Evolutionary conservation across 2,113 vertebrate genomes (phyloP), one percentile per base, ranked within the genome.

Genomic region (Colistium nudipinnis): DNA sequence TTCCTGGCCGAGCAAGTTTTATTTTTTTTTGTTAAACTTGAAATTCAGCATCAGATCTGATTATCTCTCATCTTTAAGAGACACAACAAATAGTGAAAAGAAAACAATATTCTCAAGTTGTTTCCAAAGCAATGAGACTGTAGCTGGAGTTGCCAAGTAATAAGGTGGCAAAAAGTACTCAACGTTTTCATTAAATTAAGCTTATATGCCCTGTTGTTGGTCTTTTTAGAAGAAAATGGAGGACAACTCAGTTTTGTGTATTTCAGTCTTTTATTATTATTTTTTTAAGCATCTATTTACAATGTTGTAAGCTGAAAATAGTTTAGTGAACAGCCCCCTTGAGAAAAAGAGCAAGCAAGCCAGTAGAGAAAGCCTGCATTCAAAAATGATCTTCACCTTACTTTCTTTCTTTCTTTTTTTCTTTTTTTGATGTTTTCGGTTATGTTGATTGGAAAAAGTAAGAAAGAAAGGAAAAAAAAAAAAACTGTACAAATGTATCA

Each of bases 241-340:
- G 5, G 2, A 11, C 5, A 59, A 22, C 16, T 61, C 4, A 8
- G 11, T n/a, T 69, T 13, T 14, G 2, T 81, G 44, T 7, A 61
- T 70, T 65, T 59, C n/a, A 3, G 11, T 41, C n/a, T 45, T 17
- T 44, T 70, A 49, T 2, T 80, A 51, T 51, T 49, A 12, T 38
- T 12, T 80, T 70, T 80, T 80, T 83, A 3, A 45, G 31, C 19
- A 53, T 84, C 20, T 87, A 90, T 86, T 87, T 84, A 88, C 83
- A 90, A 43, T 31, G 24, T 63, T 2, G 7, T 19, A 20, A 45
- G 7, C 11, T n/a, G 47, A 20, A 33, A 52, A 53, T 1, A 17
- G 3, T 14, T 31, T 51, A 20, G 45, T 48, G 16, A 41, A 52
- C 11, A 65, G 27, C 19, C 28, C n/a, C 13, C 10, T 22, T n/a